These are phyloP conservation scores for Enteromius argenteus DNA, from an alignment of 2,797 vertebrate species.

Conservation along the genomic window DNA sequence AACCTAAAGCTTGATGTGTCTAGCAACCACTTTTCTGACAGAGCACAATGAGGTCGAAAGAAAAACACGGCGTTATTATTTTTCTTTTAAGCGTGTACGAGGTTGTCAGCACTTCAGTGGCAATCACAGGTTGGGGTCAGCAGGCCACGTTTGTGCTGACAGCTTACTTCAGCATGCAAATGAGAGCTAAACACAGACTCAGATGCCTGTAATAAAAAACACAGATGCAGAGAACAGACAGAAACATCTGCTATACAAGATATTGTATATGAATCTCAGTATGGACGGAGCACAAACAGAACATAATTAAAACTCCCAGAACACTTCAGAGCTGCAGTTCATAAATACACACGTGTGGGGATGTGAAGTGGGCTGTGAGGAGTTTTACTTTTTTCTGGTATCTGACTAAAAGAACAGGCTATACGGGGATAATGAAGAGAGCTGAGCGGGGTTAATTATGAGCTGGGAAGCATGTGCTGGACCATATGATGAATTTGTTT, in stretches of 20 bases:
- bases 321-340: not conserved
- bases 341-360: not conserved
- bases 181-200: slow-evolving; percentile 75
- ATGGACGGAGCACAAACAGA: not conserved
- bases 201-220: slow-evolving; percentile 68
- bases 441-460: slow-evolving; percentile 13
- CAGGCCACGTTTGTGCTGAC: slow-evolving; percentile 71
- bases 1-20: slow-evolving; percentile 36
- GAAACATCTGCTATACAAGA: slow-evolving; percentile 61
- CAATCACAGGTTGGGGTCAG: slow-evolving; percentile 75
- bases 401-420: not conserved
- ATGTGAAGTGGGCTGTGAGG: not conserved
- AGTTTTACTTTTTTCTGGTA: not conserved
- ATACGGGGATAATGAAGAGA: not conserved
- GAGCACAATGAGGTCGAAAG: slow-evolving; percentile 51
- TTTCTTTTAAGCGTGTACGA: slow-evolving; percentile 50
- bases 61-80: slow-evolving; percentile 62
- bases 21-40: slow-evolving; percentile 62
- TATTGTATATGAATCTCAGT: not conserved
- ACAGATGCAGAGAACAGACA: slow-evolving; percentile 66
- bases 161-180: slow-evolving; percentile 76
- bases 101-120: slow-evolving; percentile 73
- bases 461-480: slow-evolving; percentile 6
- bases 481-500: slow-evolving; percentile 20
- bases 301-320: not conserved